Base-by-base conservation (phyloP, 2,113 vertebrate genomes). In the Stictonetta naevosa region DNA sequence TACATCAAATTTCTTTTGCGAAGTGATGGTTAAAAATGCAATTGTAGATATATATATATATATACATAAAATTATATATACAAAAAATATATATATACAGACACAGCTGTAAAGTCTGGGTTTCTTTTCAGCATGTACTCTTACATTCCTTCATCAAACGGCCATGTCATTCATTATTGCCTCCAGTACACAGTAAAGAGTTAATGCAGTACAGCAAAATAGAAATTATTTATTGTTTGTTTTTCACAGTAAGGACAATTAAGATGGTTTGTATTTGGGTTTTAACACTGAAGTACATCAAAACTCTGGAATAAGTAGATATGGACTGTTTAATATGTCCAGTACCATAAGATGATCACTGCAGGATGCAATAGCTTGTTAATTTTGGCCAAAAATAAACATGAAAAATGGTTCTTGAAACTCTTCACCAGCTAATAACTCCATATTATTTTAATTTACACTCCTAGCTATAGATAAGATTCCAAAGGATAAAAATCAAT, bases 1-100 rank as follows among this genome's bases (percentile, higher is more conserved):
- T 48, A 5, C 77, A 20, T 89, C 78, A 73, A 92, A 93, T 86
- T 80, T 68, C 73, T 94, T 82, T 90, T 82, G 71, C 92, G 95
- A 96, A 95, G 88, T 94, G 88, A 94, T 79, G 94, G 28, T 90
- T 95, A 85, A 46, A 69, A 66, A 56, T 67, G 75, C 88, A 88
- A 78, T 82, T 85, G 86, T 95, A 96, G 93, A 89, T 72, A 38
- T 90, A 79, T 68, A 72, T 72, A 74, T 48, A 48, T 67, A 64
- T 33, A 92, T 64, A 64, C 10, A 92, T 5, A 90, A 92, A 52
- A 25, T 26, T 76, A 94, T 58, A 52, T 59, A 80, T 71, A 44
- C 55, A 56, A 13, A 88, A 19, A 13, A 85, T 21, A 96, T 40
- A 31, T 21, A 38, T 28, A 8, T 85, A 83, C 58, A 46, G 52